phyloP scores from a whole-genome alignment of 2,888 invertebrate genomes.

The Papilio elwesi region DNA sequence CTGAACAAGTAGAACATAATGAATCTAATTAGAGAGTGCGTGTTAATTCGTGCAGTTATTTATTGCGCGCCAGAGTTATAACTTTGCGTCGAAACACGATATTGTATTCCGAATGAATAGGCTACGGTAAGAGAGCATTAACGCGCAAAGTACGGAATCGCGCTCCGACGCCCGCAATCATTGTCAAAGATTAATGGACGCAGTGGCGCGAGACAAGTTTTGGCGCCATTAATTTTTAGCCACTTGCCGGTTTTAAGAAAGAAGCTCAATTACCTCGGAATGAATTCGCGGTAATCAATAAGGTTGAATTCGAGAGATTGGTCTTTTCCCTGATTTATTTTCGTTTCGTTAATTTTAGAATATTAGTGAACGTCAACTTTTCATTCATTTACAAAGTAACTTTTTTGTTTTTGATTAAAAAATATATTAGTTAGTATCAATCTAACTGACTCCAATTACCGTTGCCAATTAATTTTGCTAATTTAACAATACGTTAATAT shows the following conservation, averaged over 20 bases:
- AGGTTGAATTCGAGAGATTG: constrained; percentile 27
- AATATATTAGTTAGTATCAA: constrained; percentile 30
- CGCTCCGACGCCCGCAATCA: constrained; percentile 67
- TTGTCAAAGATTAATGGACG: constrained; percentile 63
- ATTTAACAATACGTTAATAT: no score
- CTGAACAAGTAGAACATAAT: constrained; percentile 60
- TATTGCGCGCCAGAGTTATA: constrained; percentile 59
- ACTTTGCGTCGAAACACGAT: constrained; percentile 61
- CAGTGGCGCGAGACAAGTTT: constrained; percentile 29
- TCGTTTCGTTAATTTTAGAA: constrained; percentile 24
- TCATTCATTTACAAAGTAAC: constrained; percentile 15
- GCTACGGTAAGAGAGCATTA: constrained; percentile 66
- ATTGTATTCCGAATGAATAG: constrained; percentile 76
- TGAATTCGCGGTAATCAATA: constrained; percentile 37
- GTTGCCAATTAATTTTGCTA: background rate
- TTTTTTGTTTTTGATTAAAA: constrained; percentile 39
- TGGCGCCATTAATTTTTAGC: constrained; percentile 38
- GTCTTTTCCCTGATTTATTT: constrained; percentile 33
- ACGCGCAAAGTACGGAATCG: constrained; percentile 65
- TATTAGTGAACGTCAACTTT: constrained; percentile 25
- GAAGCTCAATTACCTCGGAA: constrained; percentile 34
- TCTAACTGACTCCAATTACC: background rate
- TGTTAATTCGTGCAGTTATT: constrained; percentile 68
- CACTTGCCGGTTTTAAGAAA: constrained; percentile 41
- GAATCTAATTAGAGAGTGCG: constrained; percentile 60